Conservation (phyloP, 30 jellyfish, hydroid and myxozoan species). For the Pelagia noctiluca region DNA sequence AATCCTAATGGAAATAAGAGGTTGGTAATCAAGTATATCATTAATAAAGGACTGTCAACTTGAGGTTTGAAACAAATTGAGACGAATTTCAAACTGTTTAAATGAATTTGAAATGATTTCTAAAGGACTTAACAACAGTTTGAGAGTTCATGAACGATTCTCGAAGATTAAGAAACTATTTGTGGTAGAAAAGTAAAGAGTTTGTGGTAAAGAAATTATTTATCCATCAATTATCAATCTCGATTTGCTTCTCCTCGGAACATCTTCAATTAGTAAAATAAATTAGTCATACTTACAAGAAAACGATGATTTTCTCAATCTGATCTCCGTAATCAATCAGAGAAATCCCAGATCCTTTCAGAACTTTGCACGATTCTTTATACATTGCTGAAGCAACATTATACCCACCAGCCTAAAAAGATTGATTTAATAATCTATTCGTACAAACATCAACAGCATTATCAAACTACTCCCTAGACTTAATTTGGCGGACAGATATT, state of each 20-base stretch:
- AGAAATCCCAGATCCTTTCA: conserved; percentile 56
- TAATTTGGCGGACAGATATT: no score
- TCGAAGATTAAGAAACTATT: background rate
- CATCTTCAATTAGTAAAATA: no score
- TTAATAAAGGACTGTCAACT: background rate
- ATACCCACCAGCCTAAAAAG: conserved; percentile 92
- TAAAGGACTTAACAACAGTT: background rate
- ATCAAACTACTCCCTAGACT: no score
- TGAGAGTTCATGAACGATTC: background rate
- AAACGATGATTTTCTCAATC: conserved; percentile 84
- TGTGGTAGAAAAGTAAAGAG: no score
- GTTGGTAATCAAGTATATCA: no score
- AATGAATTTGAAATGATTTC: background rate
- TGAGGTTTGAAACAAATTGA: background rate
- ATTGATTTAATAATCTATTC: background rate
- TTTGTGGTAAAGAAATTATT: no score
- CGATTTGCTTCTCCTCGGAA: no score
- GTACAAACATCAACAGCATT: background rate
- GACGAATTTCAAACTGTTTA: background rate
- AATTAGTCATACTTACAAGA: conserved; percentile 82
- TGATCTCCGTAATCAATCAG: conserved; percentile 84
- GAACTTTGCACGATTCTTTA: conserved; percentile 76
- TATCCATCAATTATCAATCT: no score
- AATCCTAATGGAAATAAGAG: conserved; percentile 68
- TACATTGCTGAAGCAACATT: conserved; percentile 94